phyloP scores from a whole-genome alignment of 2,113 vertebrate species.

The Loxodonta africana region DNA sequence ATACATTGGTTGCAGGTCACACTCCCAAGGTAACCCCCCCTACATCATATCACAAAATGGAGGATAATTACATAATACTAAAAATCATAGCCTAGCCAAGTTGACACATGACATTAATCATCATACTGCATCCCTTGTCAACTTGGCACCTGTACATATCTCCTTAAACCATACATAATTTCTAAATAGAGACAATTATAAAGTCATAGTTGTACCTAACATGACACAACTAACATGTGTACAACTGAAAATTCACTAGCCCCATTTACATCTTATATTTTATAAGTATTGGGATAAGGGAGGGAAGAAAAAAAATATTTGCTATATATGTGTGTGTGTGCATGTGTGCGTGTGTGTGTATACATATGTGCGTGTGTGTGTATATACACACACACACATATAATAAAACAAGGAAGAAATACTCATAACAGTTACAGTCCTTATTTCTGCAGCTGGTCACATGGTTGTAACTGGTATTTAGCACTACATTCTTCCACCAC shows the following conservation, averaged over 20 bases:
- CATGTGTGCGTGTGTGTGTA: no score
- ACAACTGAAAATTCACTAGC: not conserved
- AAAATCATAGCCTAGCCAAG: not conserved
- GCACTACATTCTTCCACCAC: no score
- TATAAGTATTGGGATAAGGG: no score
- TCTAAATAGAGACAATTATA: not conserved
- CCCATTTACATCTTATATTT: no score
- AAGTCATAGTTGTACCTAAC: not conserved
- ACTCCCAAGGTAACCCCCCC: not conserved
- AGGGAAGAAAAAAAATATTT: no score
- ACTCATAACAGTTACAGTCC: no score
- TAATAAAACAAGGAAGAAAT: no score
- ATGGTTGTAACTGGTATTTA: no score
- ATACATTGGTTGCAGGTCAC: not conserved
- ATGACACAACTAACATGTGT: not conserved
- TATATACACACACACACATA: no score
- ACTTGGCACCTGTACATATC: not conserved
- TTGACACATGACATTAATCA: not conserved
- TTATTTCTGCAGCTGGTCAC: no score
- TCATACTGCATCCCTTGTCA: not conserved
- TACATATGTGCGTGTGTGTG: no score
- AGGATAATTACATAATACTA: not conserved
- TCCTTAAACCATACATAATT: not conserved
- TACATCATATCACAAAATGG: not conserved
- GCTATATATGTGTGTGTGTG: no score